Conservation (phyloP, 2,888 invertebrate species). For the Drosophila subsilvestris region DNA sequence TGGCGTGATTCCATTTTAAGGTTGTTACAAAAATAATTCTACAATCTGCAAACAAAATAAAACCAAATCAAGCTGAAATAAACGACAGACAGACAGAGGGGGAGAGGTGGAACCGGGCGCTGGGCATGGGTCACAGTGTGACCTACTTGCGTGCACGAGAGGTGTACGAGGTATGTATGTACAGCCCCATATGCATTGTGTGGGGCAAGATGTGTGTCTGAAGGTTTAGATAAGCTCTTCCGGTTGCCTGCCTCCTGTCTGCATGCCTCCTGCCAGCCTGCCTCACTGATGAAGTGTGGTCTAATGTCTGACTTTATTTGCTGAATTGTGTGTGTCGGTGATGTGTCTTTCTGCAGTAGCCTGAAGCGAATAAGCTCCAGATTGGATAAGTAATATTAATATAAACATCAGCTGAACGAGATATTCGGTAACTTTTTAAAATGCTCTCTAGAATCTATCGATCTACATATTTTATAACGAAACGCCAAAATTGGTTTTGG, state of each 20-base stretch:
- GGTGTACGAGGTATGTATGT: constrained; percentile 19
- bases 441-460: too few species aligned
- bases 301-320: constrained; percentile 13
- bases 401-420: constrained; percentile 1
- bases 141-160: constrained; percentile 34
- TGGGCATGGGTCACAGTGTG: constrained; percentile 19
- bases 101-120: constrained; percentile 5
- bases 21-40: constrained; percentile 56
- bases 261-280: neutral
- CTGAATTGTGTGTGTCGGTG: constrained; percentile 1
- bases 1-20: constrained; percentile 42
- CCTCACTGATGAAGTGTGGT: constrained; percentile 43
- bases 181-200: constrained; percentile 37
- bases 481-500: too few species aligned
- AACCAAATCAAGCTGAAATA: constrained; percentile 20
- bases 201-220: constrained; percentile 41
- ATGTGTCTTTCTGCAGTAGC: neutral
- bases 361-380: constrained; percentile 9
- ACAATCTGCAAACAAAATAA: constrained; percentile 30
- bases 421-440: neutral
- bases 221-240: constrained; percentile 40
- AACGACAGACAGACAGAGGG: constrained; percentile 11
- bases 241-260: neutral
- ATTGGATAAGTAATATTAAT: constrained; percentile 34
- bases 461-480: too few species aligned